These are phyloP conservation scores for Stenotaenia linearis DNA, from an alignment of 2,888 invertebrate genomes.

Conservation along the genomic window DNA sequence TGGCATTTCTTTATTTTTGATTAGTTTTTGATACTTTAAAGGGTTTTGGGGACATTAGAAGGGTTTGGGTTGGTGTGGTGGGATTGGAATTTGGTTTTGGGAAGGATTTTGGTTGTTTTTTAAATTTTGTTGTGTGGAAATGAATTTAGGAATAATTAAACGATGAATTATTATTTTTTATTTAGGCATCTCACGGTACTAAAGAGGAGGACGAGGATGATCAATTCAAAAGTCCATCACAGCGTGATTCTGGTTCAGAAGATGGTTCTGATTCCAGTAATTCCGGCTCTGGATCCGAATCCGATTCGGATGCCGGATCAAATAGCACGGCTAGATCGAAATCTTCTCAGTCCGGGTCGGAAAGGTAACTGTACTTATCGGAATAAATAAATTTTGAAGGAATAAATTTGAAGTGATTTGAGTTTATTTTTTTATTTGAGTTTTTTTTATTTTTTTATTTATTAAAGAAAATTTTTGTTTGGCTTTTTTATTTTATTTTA, in stretches of 20 bases:
- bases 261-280: constrained; percentile 41
- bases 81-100: too few relatives aligned
- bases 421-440: too few relatives aligned
- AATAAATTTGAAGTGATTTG: too few relatives aligned
- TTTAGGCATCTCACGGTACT: neutral
- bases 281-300: constrained; percentile 41
- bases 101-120: too few relatives aligned
- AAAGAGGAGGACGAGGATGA: constrained; percentile 37
- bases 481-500: neutral
- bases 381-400: too few relatives aligned
- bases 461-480: neutral
- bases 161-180: neutral
- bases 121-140: neutral
- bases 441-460: neutral
- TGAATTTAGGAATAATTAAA: neutral
- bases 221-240: constrained; percentile 8
- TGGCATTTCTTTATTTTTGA: too few relatives aligned
- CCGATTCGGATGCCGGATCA: constrained; percentile 37
- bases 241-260: constrained; percentile 52
- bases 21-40: too few relatives aligned
- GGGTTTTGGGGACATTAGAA: too few relatives aligned
- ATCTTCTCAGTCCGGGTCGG: neutral
- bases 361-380: too few relatives aligned
- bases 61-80: too few relatives aligned
- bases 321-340: constrained; percentile 27